Base-by-base conservation (phyloP, 2,888 invertebrate species). In the Ellobium chinense region DNA sequence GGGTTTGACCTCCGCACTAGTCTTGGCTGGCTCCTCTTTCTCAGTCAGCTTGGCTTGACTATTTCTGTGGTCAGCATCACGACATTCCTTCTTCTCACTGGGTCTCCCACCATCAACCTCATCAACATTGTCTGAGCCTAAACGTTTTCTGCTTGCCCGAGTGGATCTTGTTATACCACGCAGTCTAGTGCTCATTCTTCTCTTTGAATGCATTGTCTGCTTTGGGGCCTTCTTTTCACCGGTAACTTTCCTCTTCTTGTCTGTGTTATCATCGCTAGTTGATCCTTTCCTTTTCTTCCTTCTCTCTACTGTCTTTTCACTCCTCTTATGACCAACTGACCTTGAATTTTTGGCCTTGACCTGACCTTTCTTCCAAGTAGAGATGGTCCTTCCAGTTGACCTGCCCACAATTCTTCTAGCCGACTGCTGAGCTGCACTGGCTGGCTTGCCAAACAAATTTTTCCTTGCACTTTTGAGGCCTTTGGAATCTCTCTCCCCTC, bases 401-500 rank as follows among this genome's bases (percentile, higher is more conserved):
- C 65, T 66, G 14, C 58, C 77, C 18, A 68, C 56, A 58, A 77
- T 68, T 39, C 58, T 77, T 37, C 58, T 66, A 2, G 78, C 46
- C 2, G 69, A 46, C 34, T 80, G 74, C 27, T 68, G 72, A 21
- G 56, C 68, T 14, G 46, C 69, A 36, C 80, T 80, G 62, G 60
- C 37, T 18, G 69, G 46, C 54, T 80, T 80, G 7, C 74, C 77
- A 24, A 80, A 68, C 39, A 80, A 31, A 24, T 24, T 80, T 54
- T 80, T 80, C 39, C 80, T 65, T 18, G 75, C 80, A 80, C 80
- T 80, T 18, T n/a, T 75, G 7, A 69, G 69, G 0, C 31, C 36
- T 5, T 5, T 24, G 4, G 21, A 9, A 29, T 29, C 29, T 36
- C 12, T 4, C 31, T 2, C 9, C 5, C 14, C 3, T 7, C 31